Percentiles rank a stretch among this genome's conserved stretches.
Conservation (phyloP, 2,797 vertebrate genomes). For the Anabacerthia variegaticeps region DNA sequence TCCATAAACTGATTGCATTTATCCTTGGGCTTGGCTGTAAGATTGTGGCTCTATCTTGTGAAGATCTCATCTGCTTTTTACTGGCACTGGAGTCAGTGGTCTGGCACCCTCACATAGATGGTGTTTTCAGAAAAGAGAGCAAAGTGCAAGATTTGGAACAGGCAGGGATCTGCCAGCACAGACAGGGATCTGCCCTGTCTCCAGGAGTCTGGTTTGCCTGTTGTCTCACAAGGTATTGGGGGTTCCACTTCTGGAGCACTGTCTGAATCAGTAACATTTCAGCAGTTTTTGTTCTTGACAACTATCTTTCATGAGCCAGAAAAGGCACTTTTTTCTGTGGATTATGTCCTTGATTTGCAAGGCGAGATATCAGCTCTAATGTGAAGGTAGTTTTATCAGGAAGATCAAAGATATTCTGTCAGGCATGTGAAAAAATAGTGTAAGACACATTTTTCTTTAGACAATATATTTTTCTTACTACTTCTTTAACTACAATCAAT, state of each 20-base stretch:
- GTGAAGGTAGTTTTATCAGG: not conserved
- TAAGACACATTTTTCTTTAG: not conserved
- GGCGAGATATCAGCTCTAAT: not conserved
- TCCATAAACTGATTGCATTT: constrained; percentile 22
- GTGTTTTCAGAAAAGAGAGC: not conserved
- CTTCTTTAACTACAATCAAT: not conserved
- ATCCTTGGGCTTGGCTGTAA: not conserved
- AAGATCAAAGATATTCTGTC: not conserved
- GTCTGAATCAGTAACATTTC: not conserved
- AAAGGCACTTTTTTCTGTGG: not conserved
- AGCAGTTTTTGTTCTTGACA: not conserved
- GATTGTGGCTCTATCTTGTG: not conserved
- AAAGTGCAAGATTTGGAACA: not conserved
- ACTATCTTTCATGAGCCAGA: not conserved
- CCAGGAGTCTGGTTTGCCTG: not conserved
- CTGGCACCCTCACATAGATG: not conserved
- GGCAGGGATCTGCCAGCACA: not conserved
- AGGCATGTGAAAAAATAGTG: not conserved
- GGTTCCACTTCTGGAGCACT: not conserved
- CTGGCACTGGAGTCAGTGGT: not conserved
- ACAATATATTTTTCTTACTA: not conserved
- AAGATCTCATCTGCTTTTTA: constrained; percentile 10
- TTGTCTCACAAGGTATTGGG: not conserved
- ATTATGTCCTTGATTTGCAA: not conserved
- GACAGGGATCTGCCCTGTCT: not conserved